Evolutionary conservation across 2,797 vertebrate species (phyloP).

Genomic region (Typhlichthys eigenmanni): DNA sequence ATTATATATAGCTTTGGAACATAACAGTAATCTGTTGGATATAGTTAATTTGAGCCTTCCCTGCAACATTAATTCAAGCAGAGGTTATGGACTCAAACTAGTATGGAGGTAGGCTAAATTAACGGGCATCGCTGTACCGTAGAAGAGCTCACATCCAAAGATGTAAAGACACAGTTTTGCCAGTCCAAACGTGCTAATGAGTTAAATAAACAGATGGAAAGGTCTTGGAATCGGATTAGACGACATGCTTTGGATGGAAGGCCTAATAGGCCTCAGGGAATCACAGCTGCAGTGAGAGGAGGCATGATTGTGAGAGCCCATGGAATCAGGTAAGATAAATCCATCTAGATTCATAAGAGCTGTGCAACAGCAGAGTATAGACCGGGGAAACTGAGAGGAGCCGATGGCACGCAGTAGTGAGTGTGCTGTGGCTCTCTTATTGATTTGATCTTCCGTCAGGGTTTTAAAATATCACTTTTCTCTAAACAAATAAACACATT

Average conservation of each 20-base stretch:
- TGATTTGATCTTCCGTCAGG: background rate
- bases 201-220: slow-evolving; percentile 9
- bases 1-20: too few species aligned
- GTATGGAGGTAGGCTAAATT: too few species aligned
- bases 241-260: slow-evolving; percentile 30
- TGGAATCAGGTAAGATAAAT: slow-evolving; percentile 58
- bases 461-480: too few species aligned
- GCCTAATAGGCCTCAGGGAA: slow-evolving; percentile 45
- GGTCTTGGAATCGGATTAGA: slow-evolving; percentile 39
- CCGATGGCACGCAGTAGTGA: slow-evolving; percentile 14
- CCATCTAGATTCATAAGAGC: slow-evolving; percentile 55
- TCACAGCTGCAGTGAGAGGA: slow-evolving; percentile 29
- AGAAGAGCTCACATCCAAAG: too few species aligned
- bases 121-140: too few species aligned
- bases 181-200: slow-evolving; percentile 26
- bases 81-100: too few species aligned
- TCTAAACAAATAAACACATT: too few species aligned
- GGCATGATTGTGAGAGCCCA: slow-evolving; percentile 26
- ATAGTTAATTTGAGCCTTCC: too few species aligned
- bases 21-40: too few species aligned
- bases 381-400: slow-evolving; percentile 36
- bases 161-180: slow-evolving; percentile 9
- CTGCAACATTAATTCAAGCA: too few species aligned
- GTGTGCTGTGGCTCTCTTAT: background rate
- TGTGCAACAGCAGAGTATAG: slow-evolving; percentile 45